Evolutionary conservation across 2,888 invertebrate species (phyloP), one percentile per base, ranked within the genome.

Genomic region (Thymelicus sylvestris): DNA sequence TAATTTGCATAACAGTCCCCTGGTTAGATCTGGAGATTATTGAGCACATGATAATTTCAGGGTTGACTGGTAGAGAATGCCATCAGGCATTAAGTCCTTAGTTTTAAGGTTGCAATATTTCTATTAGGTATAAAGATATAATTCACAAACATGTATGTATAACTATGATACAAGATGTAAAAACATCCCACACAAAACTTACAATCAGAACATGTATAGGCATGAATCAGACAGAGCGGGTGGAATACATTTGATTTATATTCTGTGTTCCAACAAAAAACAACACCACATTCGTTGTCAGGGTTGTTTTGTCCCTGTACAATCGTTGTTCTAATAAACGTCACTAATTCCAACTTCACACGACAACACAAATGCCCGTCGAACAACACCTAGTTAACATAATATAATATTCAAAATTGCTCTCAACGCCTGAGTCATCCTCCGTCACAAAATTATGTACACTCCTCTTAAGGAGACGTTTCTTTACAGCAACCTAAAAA

Each of bases 391-490:
- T 89, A 91, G 87, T 93, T 92, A 88, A 91, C 93, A 91, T 92
- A 92, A 89, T 89, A 89, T 90, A 86, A 90, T 92, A 92, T 91
- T 91, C 89, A 90, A 91, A 89, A 91, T 88, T 89, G 85, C 87
- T 88, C 87, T 86, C 86, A 81, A 84, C 86, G 80, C 88, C 92
- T 91, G 92, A 93, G 90, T 93, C 93, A 93, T 91, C 87, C 89
- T 86, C 82, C 80, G 85, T 85, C 86, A 85, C 83, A 84, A 81
- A 81, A 86, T 85, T 84, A 84, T 84, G 85, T 88, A 86, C 83
- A 85, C 82, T 84, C 83, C 77, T 78, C 84, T 89, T 91, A 90
- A 90, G 88, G 86, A 75, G 73, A 67, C 67, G 75, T 38, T 71
- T 47, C 38, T 41, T 57, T 44, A 5, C 3, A 5, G 31, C 6